These are phyloP conservation scores for Neocrepidodera transversa DNA, from an alignment of 2,888 invertebrate genomes.

Conservation along the genomic window DNA sequence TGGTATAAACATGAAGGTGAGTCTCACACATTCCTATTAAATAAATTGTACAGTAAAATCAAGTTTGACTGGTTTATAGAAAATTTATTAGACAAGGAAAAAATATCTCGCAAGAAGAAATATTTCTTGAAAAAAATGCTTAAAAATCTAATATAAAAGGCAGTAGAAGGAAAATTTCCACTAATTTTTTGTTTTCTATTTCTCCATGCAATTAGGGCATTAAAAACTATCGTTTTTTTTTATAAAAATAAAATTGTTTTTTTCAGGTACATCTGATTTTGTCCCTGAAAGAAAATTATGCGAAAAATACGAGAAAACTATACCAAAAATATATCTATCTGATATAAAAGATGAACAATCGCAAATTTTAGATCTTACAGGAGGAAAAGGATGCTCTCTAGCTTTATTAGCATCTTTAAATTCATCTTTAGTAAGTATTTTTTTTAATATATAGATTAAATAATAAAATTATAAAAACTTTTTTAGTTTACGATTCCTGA, in stretches of 20 bases:
- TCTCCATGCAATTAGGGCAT: too few relatives aligned
- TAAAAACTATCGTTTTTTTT: too few relatives aligned
- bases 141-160: too few relatives aligned
- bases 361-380: conserved; percentile 67
- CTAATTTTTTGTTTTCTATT: too few relatives aligned
- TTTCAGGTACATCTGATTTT: conserved; percentile 25
- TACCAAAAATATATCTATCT: conserved; percentile 38
- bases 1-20: conserved; percentile 54
- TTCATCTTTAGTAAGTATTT: conserved; percentile 59
- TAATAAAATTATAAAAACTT: neutral
- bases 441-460: neutral
- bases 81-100: too few relatives aligned
- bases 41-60: too few relatives aligned
- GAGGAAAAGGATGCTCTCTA: conserved; percentile 82
- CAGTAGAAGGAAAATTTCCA: too few relatives aligned
- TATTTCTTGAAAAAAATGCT: too few relatives aligned
- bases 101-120: too few relatives aligned
- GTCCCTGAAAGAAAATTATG: conserved; percentile 42
- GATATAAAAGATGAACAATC: conserved; percentile 63
- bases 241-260: too few relatives aligned
- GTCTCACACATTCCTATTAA: too few relatives aligned
- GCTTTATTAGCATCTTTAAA: conserved; percentile 66
- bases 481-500: conserved; percentile 68
- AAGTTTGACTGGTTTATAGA: neutral
- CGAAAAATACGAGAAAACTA: conserved; percentile 34